Evolutionary conservation across 2,888 invertebrate species (phyloP).

Genomic region (Sphaerophoria rueppellii): DNA sequence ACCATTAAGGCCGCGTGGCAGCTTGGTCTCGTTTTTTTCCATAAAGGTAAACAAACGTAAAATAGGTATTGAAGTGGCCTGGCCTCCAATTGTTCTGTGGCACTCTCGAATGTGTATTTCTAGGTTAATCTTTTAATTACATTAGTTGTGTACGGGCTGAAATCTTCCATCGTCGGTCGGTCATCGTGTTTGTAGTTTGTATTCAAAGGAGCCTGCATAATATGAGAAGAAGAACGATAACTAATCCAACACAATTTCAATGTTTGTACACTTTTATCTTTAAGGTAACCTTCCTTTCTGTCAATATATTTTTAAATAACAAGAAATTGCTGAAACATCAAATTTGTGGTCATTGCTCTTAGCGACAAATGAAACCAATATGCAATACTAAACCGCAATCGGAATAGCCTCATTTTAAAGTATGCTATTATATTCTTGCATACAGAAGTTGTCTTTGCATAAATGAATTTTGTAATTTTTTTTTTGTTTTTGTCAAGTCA

Average conservation of each 20-base stretch:
- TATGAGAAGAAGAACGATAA: constrained; percentile 28
- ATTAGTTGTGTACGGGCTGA: constrained; percentile 75
- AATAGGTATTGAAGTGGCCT: constrained; percentile 40
- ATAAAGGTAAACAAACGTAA: constrained; percentile 32
- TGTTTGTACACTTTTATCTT: constrained; percentile 21
- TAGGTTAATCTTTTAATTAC: constrained; percentile 82
- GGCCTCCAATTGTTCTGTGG: constrained; percentile 57
- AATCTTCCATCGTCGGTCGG: constrained; percentile 1
- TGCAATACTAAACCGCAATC: constrained; percentile 50
- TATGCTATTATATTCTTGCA: constrained; percentile 6
- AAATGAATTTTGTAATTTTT: constrained; percentile 62
- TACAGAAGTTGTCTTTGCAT: constrained; percentile 43
- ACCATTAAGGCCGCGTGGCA: constrained; percentile 7
- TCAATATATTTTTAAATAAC: constrained; percentile 33
- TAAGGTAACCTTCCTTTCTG: constrained; percentile 8
- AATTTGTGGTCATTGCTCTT: constrained; percentile 53
- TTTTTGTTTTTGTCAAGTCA: constrained; percentile 41
- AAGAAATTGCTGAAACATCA: constrained; percentile 39
- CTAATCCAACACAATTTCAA: constrained; percentile 47
- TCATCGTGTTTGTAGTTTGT: too few relatives aligned
- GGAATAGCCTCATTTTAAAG: constrained; percentile 55
- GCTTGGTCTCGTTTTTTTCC: background rate
- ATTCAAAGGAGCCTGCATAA: constrained; percentile 37
- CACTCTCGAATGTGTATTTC: constrained; percentile 55
- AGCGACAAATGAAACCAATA: constrained; percentile 39